Conservation (phyloP, 2,888 invertebrate genomes). For the Phortica magna region DNA sequence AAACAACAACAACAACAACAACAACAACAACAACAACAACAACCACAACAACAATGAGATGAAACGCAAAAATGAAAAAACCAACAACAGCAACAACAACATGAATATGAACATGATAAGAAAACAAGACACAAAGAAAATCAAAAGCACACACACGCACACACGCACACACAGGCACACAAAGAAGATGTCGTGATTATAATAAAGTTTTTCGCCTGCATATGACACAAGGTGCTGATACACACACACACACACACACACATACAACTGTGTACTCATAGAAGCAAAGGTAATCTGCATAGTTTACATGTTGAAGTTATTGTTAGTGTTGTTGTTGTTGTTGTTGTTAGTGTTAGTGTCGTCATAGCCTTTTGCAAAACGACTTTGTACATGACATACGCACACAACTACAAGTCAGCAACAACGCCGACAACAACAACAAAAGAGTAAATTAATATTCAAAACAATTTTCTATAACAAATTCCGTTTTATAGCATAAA, state of each 20-base stretch:
- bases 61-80: not conserved
- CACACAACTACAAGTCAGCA: not conserved
- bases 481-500: conserved; percentile 62
- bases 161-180: not conserved
- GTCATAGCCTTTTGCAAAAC: not conserved
- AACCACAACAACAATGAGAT: too few species aligned
- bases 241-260: not conserved
- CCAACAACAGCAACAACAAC: not conserved
- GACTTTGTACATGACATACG: not conserved
- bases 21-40: not conserved
- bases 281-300: conserved; percentile 25
- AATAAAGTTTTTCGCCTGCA: conserved; percentile 7
- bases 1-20: not conserved
- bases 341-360: conserved; percentile 37
- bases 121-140: not conserved
- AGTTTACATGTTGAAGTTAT: conserved; percentile 10
- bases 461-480: conserved; percentile 62
- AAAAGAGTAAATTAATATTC: conserved; percentile 63
- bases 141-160: not conserved
- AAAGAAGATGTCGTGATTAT: not conserved
- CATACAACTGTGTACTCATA: too few species aligned
- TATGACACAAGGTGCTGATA: not conserved
- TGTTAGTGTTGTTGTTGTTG: not conserved
- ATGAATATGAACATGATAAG: not conserved
- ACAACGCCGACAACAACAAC: not conserved